Evolutionary conservation across 2,113 vertebrate species (phyloP), one percentile per base, ranked within the genome.

Genomic region (Raja brachyura): DNA sequence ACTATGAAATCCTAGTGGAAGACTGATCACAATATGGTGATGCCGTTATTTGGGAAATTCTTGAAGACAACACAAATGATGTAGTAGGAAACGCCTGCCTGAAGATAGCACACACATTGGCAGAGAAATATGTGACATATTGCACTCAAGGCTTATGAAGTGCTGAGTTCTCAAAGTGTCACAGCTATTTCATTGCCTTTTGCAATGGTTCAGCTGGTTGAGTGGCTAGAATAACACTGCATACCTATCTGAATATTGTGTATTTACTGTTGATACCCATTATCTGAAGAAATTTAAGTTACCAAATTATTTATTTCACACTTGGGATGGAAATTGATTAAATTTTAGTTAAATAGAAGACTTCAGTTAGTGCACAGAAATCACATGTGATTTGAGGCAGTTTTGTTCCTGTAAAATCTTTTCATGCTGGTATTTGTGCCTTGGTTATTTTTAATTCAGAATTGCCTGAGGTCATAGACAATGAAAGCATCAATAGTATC

Each of bases 401-500:
- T 20, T 92, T 92, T 92, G 39, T 74, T 73, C 68, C 90, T 54
- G 39, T 73, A 92, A 92, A 54, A 70, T 73, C 31, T 73, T 22
- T 90, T 73, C 25, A 54, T 73, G 31, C 90, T 92, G 68, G 68
- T 70, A 92, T 92, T 92, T 92, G 90, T 54, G 20, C 22, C 48
- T 33, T 73, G 39, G 90, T 54, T 70, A 73, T 73, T 74, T 74
- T 92, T 92, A 54, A 39, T 73, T 54, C 33, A 39, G 25, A 13
- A 70, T 70, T 73, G 68, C 90, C 90, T 54, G 20, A 73, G 90
- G 90, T 39, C 39, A 92, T 25, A 48, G 68, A 92, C 68, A 73
- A 92, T 74, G 68, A 92, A 92, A 73, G 66, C 66, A 92, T 92
- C 68, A 74, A 73, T 54, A 74, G 90, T 92, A 92, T 73, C 90